These are phyloP conservation scores for Nixonia krombeini DNA, from an alignment of 1,140 invertebrate genomes.

Conservation along the genomic window DNA sequence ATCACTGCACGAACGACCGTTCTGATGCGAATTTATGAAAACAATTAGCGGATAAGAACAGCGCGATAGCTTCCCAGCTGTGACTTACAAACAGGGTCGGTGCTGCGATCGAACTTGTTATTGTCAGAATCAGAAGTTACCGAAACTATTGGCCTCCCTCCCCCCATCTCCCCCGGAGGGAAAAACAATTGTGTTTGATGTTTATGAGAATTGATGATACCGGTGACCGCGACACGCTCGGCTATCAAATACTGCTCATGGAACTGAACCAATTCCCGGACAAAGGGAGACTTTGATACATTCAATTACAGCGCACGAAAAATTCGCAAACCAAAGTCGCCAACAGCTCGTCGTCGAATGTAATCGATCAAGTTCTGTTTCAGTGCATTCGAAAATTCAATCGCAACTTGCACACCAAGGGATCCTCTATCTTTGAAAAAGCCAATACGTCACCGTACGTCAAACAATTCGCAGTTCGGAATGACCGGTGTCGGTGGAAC, in stretches of 20 bases:
- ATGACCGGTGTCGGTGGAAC: too few species aligned
- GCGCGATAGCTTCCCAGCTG: too few species aligned
- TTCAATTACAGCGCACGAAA: constrained; percentile 41
- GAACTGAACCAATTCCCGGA: constrained; percentile 44
- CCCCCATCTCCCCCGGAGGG: too few species aligned
- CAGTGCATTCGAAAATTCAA: too few species aligned
- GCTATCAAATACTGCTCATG: constrained; percentile 42
- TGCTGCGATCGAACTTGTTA: too few species aligned
- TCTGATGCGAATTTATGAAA: constrained; percentile 17
- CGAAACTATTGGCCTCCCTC: constrained; percentile 45
- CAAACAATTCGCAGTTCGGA: too few species aligned
- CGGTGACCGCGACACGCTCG: constrained; percentile 42
- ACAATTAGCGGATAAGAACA: too few species aligned
- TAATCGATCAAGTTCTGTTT: constrained; percentile 1
- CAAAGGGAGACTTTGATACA: constrained; percentile 48
- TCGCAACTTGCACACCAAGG: too few species aligned
- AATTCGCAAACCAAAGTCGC: constrained; percentile 12
- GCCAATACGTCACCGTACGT: too few species aligned
- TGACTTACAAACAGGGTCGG: too few species aligned
- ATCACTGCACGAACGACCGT: constrained; percentile 39
- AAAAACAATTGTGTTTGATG: constrained; percentile 55
- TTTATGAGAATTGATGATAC: constrained; percentile 60
- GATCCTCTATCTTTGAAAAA: too few species aligned
- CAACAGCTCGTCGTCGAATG: not conserved
- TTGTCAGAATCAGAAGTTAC: constrained; percentile 42